Evolutionary conservation across 2,113 vertebrate genomes (phyloP), one percentile per base, ranked within the genome.

Genomic region (Actenoides hombroni): DNA sequence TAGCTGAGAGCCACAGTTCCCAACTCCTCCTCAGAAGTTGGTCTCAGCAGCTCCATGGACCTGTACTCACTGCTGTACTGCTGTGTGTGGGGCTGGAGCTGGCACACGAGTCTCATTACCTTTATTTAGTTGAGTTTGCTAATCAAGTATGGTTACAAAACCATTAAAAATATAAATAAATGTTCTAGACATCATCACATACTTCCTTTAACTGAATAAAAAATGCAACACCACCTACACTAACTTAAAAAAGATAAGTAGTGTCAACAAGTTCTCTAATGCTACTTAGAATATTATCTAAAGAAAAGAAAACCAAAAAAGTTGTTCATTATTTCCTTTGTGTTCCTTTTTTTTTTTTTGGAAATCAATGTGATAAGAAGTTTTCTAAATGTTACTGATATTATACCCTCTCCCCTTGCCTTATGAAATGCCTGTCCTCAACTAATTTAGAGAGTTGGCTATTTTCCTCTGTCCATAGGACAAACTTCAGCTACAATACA

Each of bases 61-160:
- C 29, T 1, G 0, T 7, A 4, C 19, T 63, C 2, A 2, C 18
- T 60, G 29, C 29, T 1, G 1, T 9, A 11, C 23, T 6, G 15
- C 48, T n/a, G 35, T 15, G 68, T 35, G 8, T 4, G 28, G 40
- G 60, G 65, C 67, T 57, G 29, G 17, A 87, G 61, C 63, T 7
- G 2, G 12, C 59, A n/a, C 9, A 42, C 35, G 39, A 53, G 11
- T 13, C 19, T 16, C 10, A 7, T 23, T 70, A 68, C 56, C 33
- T 81, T 74, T 29, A 65, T 26, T 56, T n/a, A 65, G 23, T 18
- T 56, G 48, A 67, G 23, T 49, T 78, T 35, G 48, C 10, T 5
- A 10, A 70, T 39, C 8, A 92, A 86, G 83, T 65, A 53, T 0
- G 29, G 28, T 49, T 87, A 61, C 37, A 75, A 77, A 86, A 44